Base-by-base conservation (phyloP, 64 coral and sea anemone species). In the Catalaphyllia jardinei region DNA sequence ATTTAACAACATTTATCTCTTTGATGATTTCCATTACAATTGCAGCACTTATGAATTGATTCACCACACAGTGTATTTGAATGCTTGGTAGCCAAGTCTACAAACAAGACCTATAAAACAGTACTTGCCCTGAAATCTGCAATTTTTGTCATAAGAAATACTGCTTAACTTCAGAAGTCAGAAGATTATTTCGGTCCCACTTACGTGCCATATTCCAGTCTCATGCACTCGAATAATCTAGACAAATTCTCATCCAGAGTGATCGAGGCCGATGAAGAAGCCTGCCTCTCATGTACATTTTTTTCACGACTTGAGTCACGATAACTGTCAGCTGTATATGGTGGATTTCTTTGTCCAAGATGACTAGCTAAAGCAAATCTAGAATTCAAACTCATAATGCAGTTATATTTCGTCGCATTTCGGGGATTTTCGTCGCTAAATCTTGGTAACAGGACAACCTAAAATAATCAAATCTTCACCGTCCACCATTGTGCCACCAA, bases 131-230 rank as follows among this genome's bases (percentile, higher is more conserved):
- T 24, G 24, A 71, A 57, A 57, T 57, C 54, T 57, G 54, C 54
- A 57, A 16, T 57, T 57, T 16, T 1, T 57, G 16, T 19, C 75
- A 52, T n/a, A 29, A 82, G 1, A 73, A 67, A 49, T 33, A 13
- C 30, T 52, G 57, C 22, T 59, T 60, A 25, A 38, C 16, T 2
- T 75, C 31, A 49, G 29, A 90, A 49, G 4, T 10, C 19, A 17
- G 25, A 35, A 6, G 20, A 29, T 33, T 4, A 59, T 67, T 71
- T 77, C 33, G 24, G 15, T 85, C 65, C 39, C 7, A 73, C 25
- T 90, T 90, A 97, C 91, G 88, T 97, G 79, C 83, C 95, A 94
- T 97, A 97, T 88, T 97, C 95, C 52, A 97, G 91, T 31, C 87
- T 86, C 60, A 97, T 87, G 60, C 95, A 97, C 64, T 97, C 95